Evolutionary conservation across 92 coral and sea anemone genomes (phyloP), one percentile per base, ranked within the genome.

Genomic region (Scolanthus callimorphus): DNA sequence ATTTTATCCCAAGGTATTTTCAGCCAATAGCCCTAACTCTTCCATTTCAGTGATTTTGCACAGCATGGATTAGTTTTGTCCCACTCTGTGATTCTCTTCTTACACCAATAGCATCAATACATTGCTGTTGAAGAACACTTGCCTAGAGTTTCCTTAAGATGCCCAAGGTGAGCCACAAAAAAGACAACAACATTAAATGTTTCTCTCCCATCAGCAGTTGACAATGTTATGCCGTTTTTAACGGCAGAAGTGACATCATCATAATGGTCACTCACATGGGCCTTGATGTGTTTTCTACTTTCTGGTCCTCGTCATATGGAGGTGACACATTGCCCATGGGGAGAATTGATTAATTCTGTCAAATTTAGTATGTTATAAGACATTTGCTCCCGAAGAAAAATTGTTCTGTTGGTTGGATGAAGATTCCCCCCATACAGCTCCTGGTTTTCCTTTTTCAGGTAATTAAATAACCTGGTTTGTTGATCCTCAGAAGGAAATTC

Each of bases 151-250:
- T 67, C 74, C 60, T 69, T 69, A 25, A 69, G 39, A 46, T 67
- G 74, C 25, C 74, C 37, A 49, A 67, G 76, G 66, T 69, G 65
- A 51, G 66, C 66, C 49, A 69, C 55, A 57, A 69, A 57, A 50
- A 69, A n/a, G n/a, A 51, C 73, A 66, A 66, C 59, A 1, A 66
- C 50, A 39, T 66, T 51, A 53, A 66, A 66, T 53, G 63, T 66
- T 38, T 66, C 73, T 26, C 10, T 54, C n/a, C n/a, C n/a, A 51
- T 54, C 55, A 43, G 30, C 47, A 22, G 59, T 21, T 30, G 73
- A 28, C 30, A 67, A 27, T 31, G 65, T 30, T 44, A 67, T 13
- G 25, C 74, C 74, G 12, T 67, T 31, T 37, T 45, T 19, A 19
- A 54, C 74, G 23, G 74, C 65, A 52, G 55, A 43, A 22, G 39